Evolutionary conservation across 2,113 vertebrate species (phyloP), one percentile per base, ranked within the genome.

Genomic region (Syrmaticus mikado): DNA sequence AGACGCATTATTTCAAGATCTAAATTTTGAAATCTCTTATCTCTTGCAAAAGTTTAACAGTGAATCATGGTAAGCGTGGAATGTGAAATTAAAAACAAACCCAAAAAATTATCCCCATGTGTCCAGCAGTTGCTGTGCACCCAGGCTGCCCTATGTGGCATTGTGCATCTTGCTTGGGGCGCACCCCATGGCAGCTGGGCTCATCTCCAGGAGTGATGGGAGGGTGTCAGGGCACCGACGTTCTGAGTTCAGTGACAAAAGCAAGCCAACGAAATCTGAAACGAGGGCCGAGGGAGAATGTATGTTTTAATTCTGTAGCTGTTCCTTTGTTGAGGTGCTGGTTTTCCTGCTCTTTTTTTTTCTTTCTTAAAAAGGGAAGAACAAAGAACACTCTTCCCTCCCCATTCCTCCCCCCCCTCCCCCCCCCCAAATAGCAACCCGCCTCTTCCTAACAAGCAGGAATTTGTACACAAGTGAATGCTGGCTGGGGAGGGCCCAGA

Each of bases 251-350:
- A 40, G 68, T 87, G 60, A 52, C 53, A 83, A 94, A 90, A 86
- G n/a, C 57, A 83, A 65, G 60, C 20, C 2, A 22, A 87, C 64
- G 73, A 82, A 87, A 85, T 46, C 13, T 30, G 72, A 65, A 92
- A 72, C 6, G 71, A 36, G 2, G 22, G 13, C 13, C 6, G 70
- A 38, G 41, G 60, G 48, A 72, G 74, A 70, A 48, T 79, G 73
- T 43, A 2, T 27, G 32, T 57, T 90, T 78, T 64, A 13, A 67
- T 73, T 45, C 24, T 45, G 34, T 85, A 87, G 90, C 57, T 78
- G 19, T 91, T 93, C 71, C 73, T 85, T 61, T 89, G 57, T 79
- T 52, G 38, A 45, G 34, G 43, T 95, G 84, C 71, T 80, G 18
- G 45, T 64, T 34, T 53, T 55, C 36, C 66, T 67, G 65, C 28